Evolutionary conservation across 2,888 invertebrate species (phyloP).

Genomic region (Abrostola triplasia): DNA sequence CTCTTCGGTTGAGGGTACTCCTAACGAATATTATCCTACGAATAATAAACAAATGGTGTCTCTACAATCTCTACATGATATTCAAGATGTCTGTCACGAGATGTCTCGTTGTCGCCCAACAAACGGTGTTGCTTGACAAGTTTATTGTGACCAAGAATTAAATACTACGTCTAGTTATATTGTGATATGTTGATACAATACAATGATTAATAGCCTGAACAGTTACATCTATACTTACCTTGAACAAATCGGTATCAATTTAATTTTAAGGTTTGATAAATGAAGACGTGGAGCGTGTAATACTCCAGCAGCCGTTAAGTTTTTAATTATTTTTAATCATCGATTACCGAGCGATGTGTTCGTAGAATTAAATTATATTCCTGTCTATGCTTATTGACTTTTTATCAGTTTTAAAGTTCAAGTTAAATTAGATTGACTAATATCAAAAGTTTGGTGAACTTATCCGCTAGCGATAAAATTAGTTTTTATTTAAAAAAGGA

Average conservation of each 20-base stretch:
- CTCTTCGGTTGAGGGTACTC: no score
- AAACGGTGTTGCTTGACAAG: conserved; percentile 38
- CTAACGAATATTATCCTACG: conserved; percentile 1
- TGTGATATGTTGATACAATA: conserved; percentile 38
- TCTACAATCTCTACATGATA: conserved; percentile 22
- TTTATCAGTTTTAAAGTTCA: not conserved
- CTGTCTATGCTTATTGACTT: not conserved
- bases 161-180: conserved; percentile 25
- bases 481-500: no score
- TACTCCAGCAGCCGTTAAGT: conserved; percentile 10
- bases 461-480: no score
- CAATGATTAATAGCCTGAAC: conserved; percentile 39
- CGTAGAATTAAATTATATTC: not conserved
- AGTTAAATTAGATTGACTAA: not conserved
- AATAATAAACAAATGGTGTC: conserved; percentile 10
- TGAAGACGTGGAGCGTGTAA: conserved; percentile 16
- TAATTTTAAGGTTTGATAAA: conserved; percentile 22
- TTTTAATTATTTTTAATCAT: conserved; percentile 28
- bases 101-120: conserved; percentile 38
- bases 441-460: no score
- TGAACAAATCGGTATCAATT: conserved; percentile 21
- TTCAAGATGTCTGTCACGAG: conserved; percentile 33
- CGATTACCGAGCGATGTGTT: not conserved
- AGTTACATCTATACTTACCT: conserved; percentile 35
- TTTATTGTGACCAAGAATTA: conserved; percentile 32